Percentiles rank a stretch among this genome's conserved stretches.
phyloP scores from a whole-genome alignment of 2,113 vertebrate species.

The Tringa solitaria region DNA sequence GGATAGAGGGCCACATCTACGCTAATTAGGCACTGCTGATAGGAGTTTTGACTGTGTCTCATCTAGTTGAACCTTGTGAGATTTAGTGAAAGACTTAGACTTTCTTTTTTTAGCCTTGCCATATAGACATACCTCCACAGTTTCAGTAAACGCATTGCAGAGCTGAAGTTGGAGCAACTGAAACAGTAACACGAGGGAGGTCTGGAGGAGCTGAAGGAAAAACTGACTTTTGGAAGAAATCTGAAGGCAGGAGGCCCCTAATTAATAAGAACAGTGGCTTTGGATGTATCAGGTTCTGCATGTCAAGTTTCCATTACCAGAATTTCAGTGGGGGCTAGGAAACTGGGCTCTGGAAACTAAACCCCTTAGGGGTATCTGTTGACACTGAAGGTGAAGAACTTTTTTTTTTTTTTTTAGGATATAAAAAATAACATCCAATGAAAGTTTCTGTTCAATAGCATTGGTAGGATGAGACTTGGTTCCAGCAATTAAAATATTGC shows the following conservation, averaged over 20 bases:
- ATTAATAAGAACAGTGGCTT: background rate
- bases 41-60: background rate
- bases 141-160: background rate
- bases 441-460: background rate
- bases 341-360: background rate
- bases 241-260: background rate
- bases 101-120: background rate
- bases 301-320: background rate
- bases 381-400: background rate
- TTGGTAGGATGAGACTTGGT: background rate
- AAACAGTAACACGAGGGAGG: background rate
- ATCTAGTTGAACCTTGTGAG: background rate
- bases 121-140: background rate
- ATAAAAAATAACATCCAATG: background rate
- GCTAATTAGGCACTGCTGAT: background rate
- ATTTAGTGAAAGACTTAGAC: background rate
- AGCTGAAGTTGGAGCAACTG: background rate
- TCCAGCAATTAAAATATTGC: background rate
- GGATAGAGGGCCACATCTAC: background rate
- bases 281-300: background rate
- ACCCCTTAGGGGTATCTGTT: background rate
- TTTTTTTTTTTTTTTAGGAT: background rate
- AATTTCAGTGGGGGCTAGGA: background rate
- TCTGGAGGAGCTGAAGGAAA: slow-evolving; percentile 27
- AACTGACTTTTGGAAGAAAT: slow-evolving; percentile 18